Conservation (phyloP, 2,113 vertebrate genomes). For the Pardalotus punctatus region DNA sequence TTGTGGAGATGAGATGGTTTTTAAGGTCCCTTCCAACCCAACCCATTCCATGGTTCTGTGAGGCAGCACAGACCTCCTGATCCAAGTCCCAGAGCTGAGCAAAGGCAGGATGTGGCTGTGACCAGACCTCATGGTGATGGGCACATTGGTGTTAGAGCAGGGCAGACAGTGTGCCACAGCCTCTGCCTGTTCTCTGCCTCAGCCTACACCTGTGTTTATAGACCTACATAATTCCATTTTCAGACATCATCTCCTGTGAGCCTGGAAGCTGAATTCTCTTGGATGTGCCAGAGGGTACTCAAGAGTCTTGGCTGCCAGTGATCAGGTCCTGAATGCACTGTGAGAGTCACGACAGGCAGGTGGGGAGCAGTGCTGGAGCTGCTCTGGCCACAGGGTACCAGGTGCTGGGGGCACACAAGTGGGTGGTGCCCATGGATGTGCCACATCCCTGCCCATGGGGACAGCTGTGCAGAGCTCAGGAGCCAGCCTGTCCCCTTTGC, state of each 20-base stretch:
- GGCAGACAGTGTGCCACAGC: background rate
- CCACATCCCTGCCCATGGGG: background rate
- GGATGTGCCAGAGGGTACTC: background rate
- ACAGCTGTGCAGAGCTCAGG: background rate
- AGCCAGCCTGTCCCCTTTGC: background rate
- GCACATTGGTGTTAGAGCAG: background rate
- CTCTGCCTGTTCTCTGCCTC: background rate
- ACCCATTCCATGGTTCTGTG: background rate
- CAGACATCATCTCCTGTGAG: background rate
- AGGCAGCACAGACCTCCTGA: background rate
- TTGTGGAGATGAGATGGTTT: background rate
- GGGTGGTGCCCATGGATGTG: background rate
- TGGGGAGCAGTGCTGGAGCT: background rate
- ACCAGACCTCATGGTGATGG: background rate
- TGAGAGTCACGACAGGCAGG: background rate
- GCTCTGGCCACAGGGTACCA: rapidly evolving
- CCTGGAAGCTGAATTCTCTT: background rate
- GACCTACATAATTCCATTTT: background rate
- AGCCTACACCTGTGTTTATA: background rate
- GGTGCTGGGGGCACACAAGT: background rate
- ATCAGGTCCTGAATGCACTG: background rate
- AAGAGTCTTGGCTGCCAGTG: background rate
- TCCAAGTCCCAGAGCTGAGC: background rate
- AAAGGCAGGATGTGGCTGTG: background rate
- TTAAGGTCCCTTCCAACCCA: background rate